These are phyloP conservation scores for Osmerus eperlanus DNA, from an alignment of 2,113 vertebrate species.

Conservation along the genomic window DNA sequence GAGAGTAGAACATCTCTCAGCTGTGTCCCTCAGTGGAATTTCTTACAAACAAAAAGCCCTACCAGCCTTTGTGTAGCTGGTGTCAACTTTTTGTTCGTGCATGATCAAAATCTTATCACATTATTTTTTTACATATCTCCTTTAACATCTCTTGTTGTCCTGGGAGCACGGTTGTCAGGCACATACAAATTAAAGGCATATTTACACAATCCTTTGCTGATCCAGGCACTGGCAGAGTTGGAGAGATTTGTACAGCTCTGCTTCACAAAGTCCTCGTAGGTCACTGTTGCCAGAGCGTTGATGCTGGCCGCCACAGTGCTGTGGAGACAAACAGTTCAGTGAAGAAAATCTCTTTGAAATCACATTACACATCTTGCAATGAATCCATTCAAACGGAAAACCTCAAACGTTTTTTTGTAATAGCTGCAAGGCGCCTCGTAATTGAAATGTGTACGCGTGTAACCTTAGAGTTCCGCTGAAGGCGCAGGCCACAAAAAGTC, in stretches of 20 bases:
- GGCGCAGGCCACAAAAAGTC: slow-evolving; percentile 83
- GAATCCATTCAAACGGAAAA: not conserved
- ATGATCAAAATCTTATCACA: not conserved
- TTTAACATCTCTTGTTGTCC: not conserved
- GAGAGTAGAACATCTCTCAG: not conserved
- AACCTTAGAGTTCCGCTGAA: slow-evolving; percentile 88
- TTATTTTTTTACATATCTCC: not conserved
- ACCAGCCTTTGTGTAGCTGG: too few species aligned
- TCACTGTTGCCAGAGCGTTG: slow-evolving; percentile 86
- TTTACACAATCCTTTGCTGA: slow-evolving; percentile 85
- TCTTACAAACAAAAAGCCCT: too few species aligned
- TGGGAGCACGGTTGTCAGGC: not conserved
- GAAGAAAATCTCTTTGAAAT: not conserved
- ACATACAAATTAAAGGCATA: not conserved
- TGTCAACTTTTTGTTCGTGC: too few species aligned
- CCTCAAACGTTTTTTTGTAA: too few species aligned
- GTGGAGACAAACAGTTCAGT: not conserved
- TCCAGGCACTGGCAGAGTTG: slow-evolving; percentile 73
- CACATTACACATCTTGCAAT: not conserved
- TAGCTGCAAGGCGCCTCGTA: too few species aligned
- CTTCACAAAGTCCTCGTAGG: slow-evolving; percentile 83
- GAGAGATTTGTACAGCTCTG: slow-evolving; percentile 71
- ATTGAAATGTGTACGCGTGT: too few species aligned
- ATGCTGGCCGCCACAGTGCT: slow-evolving; percentile 87
- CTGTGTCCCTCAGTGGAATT: not conserved